phyloP scores from a whole-genome alignment of 2,888 invertebrate species.

The Drosophila limbata region DNA sequence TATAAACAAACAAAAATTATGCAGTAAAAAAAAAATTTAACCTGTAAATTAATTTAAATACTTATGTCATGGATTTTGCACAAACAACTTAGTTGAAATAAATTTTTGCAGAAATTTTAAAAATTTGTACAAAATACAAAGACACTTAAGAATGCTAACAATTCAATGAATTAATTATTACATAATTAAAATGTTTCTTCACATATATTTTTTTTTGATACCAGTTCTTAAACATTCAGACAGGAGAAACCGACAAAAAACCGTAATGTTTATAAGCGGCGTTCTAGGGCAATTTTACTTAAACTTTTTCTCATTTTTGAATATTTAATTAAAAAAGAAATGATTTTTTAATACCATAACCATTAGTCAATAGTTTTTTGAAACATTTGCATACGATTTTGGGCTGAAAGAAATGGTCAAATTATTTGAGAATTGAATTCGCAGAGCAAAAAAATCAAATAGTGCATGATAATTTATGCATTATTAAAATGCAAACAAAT shows the following conservation, averaged over 20 bases:
- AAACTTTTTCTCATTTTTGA: neutral
- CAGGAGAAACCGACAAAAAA: neutral
- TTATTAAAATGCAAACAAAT: constrained; percentile 25
- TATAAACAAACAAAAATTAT: constrained; percentile 57
- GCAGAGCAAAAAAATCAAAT: constrained; percentile 27
- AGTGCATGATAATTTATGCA: constrained; percentile 47
- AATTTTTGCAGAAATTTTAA: no score
- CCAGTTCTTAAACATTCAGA: neutral
- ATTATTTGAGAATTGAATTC: constrained; percentile 38
- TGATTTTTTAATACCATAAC: constrained; percentile 2
- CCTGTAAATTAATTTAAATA: no score
- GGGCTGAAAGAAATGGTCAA: constrained; percentile 7
- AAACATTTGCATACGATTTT: constrained; percentile 1
- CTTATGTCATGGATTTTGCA: no score
- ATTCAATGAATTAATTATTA: neutral
- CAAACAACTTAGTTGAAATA: no score
- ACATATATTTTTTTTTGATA: neutral
- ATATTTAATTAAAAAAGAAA: neutral
- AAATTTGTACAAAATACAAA: neutral
- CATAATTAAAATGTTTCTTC: neutral
- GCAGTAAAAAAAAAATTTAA: no score
- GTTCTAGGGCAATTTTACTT: neutral
- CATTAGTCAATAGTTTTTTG: neutral
- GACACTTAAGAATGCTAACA: neutral
- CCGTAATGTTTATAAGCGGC: neutral